These are phyloP conservation scores for Bovichtus variegatus DNA, from an alignment of 2,797 vertebrate genomes.

Conservation along the genomic window DNA sequence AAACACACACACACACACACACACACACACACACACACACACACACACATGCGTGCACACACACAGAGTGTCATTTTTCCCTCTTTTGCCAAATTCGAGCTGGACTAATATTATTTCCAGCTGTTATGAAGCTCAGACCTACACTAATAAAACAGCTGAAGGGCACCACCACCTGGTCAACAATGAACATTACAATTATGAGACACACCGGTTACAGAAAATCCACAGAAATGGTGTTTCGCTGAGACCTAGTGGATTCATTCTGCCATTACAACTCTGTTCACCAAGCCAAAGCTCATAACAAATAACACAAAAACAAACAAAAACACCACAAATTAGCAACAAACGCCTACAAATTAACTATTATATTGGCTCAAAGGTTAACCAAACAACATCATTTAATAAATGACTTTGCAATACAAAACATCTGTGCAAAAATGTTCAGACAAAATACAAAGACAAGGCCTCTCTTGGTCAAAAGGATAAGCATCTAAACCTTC, in stretches of 20 bases:
- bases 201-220: neutral
- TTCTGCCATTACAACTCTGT: slow-evolving; percentile 18
- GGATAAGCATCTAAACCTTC: slow-evolving; percentile 78
- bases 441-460: slow-evolving; percentile 80
- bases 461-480: slow-evolving; percentile 81
- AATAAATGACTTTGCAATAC: slow-evolving; percentile 86
- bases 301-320: neutral
- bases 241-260: slow-evolving; percentile 59
- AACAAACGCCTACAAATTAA: neutral
- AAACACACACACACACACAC: slow-evolving; percentile 6
- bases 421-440: slow-evolving; percentile 88
- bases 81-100: slow-evolving; percentile 26
- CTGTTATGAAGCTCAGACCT: slow-evolving; percentile 12
- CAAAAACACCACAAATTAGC: neutral
- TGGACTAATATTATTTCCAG: slow-evolving; percentile 56
- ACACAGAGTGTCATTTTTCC: slow-evolving; percentile 30
- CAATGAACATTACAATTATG: neutral
- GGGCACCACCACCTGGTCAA: slow-evolving; percentile 50
- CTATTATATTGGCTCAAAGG: neutral
- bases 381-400: slow-evolving; percentile 83
- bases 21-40: too few species aligned
- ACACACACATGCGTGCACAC: too few species aligned
- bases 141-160: slow-evolving; percentile 9
- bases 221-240: slow-evolving; percentile 5
- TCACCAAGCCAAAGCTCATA: neutral